Evolutionary conservation across 1,140 invertebrate species (phyloP).

Genomic region (Eumeta japonica): DNA sequence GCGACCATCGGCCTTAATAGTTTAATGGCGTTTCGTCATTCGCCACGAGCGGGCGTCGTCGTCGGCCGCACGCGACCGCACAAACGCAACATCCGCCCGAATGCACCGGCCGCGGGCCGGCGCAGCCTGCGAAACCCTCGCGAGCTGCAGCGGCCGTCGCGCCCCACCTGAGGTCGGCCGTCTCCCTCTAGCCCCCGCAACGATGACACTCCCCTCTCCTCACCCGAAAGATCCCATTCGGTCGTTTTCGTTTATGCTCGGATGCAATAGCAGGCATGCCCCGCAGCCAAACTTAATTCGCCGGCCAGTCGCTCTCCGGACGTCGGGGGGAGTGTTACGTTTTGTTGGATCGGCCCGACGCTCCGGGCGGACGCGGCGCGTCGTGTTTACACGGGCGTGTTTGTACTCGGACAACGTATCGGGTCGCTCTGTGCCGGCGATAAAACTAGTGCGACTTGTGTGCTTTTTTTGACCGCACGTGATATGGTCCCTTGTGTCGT

Average conservation of each 20-base stretch:
- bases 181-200: constrained; percentile 22
- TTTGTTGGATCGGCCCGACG: constrained; percentile 20
- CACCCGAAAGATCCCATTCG: constrained; percentile 44
- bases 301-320: constrained; percentile 39
- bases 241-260: constrained; percentile 44
- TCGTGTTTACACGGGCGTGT: constrained; percentile 32
- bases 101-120: background rate
- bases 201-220: constrained; percentile 21
- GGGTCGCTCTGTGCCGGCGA: background rate
- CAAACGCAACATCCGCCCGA: background rate
- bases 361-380: constrained; percentile 18
- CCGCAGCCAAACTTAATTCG: constrained; percentile 35
- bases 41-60: too few relatives aligned
- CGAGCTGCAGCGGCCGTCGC: constrained; percentile 27
- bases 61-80: too few relatives aligned
- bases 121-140: background rate
- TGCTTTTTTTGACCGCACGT: constrained; percentile 14
- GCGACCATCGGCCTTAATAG: too few relatives aligned
- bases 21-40: too few relatives aligned
- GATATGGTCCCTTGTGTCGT: background rate
- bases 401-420: constrained; percentile 38
- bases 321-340: constrained; percentile 27
- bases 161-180: constrained; percentile 29
- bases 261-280: constrained; percentile 45
- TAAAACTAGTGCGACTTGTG: constrained; percentile 19